These are phyloP conservation scores for Pomacea maculata DNA, from an alignment of 1,140 invertebrate species.

Conservation along the genomic window DNA sequence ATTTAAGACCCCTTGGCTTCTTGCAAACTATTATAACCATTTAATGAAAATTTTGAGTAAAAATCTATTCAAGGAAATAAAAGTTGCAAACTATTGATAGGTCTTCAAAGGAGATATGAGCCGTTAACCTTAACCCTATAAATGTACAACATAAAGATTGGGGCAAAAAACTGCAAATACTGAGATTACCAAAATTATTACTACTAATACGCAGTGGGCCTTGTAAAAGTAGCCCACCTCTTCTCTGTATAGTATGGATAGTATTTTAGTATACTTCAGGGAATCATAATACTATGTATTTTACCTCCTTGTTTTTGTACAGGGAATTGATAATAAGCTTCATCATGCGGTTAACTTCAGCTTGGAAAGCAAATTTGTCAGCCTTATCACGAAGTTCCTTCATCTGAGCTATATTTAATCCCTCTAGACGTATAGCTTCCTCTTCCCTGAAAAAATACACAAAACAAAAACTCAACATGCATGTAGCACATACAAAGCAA, in stretches of 20 bases:
- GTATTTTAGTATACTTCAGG: neutral
- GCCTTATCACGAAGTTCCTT: conserved; percentile 90
- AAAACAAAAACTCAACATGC: conserved; percentile 7
- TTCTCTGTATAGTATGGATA: too few relatives aligned
- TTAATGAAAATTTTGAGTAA: too few relatives aligned
- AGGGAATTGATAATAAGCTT: conserved; percentile 99
- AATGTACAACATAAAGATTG: too few relatives aligned
- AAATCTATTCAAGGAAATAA: too few relatives aligned
- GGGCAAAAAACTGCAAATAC: too few relatives aligned
- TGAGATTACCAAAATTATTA: too few relatives aligned
- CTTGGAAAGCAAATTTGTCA: conserved; percentile 92
- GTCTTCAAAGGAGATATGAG: too few relatives aligned
- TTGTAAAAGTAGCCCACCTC: neutral
- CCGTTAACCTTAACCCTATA: too few relatives aligned
- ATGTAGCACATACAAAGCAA: neutral
- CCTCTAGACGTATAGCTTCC: conserved; percentile 97
- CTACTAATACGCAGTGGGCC: neutral
- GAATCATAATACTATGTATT: neutral
- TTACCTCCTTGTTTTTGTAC: conserved; percentile 95
- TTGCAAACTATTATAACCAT: too few relatives aligned
- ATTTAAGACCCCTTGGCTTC: too few relatives aligned
- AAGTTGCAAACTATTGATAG: too few relatives aligned
- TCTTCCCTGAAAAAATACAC: conserved; percentile 77
- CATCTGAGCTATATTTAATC: conserved; percentile 88
- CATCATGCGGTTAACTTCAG: conserved; percentile 99